Percentiles rank a stretch among this genome's conserved stretches.
These are phyloP conservation scores for Chascanopsetta lugubris DNA, from an alignment of 2,113 vertebrate genomes.

Conservation along the genomic window DNA sequence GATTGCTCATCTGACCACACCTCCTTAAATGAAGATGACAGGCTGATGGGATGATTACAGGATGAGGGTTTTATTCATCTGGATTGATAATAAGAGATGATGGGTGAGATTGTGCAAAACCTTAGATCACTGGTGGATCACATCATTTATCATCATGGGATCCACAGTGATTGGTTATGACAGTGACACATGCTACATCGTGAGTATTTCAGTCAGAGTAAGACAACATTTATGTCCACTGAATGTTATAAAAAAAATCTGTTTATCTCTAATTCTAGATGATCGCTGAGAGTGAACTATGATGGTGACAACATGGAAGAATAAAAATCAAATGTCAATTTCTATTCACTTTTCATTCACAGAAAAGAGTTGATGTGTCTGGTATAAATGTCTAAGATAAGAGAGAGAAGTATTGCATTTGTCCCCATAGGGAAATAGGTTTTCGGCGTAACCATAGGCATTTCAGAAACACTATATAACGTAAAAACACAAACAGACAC, in stretches of 20 bases:
- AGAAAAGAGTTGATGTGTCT: too few species aligned
- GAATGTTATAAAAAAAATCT: background rate
- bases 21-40: constrained; percentile 43
- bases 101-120: background rate
- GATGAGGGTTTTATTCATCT: constrained; percentile 7
- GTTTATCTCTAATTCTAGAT: background rate
- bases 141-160: background rate
- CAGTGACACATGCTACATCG: background rate
- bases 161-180: background rate
- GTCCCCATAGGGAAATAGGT: too few species aligned
- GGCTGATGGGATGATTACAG: constrained; percentile 37
- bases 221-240: background rate
- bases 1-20: constrained; percentile 78
- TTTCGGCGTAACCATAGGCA: too few species aligned
- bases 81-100: background rate
- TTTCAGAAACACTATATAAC: too few species aligned
- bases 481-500: too few species aligned
- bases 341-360: background rate
- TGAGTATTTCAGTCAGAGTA: background rate
- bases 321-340: background rate
- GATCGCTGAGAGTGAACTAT: background rate
- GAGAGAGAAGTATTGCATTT: background rate
- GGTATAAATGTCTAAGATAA: background rate
- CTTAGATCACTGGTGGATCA: background rate
- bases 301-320: background rate